Evolutionary conservation across 2,113 vertebrate genomes (phyloP), one percentile per base, ranked within the genome.

Genomic region (Pitta sordida): DNA sequence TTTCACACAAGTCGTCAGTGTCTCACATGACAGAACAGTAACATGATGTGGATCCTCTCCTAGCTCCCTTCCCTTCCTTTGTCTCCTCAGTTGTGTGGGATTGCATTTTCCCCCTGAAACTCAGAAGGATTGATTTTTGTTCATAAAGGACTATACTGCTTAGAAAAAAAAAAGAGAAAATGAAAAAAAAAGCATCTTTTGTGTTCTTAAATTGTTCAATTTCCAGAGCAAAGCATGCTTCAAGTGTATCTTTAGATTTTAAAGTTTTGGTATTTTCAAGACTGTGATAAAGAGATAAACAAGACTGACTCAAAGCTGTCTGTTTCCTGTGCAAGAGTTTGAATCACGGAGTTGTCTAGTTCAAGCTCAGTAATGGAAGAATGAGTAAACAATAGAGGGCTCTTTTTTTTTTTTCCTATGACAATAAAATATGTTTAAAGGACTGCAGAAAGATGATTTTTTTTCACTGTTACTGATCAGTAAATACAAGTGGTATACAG

Each of bases 321-420:
- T 91, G 48, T 90, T 96, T 96, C 95, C 95, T 95, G 84, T 94
- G 41, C 80, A 20, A 68, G 41, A 63, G n/a, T 67, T 86, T 95
- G 93, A 91, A 60, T 86, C 79, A 81, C 30, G 1, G 3, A 60
- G 17, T 83, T 94, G 69, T 64, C 73, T 90, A 70, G 27, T 83
- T 95, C 29, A 77, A 77, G 62, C 75, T 87, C 55, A 80, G 34
- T 82, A 48, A 24, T 94, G 53, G 41, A 77, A 85, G 24, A 49
- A 52, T 73, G 36, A 85, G 32, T 80, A 91, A 93, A 85, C 64
- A 92, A 21, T 68, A 87, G 18, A 27, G 80, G 52, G 0, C 52
- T 69, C 53, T 88, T 86, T 23, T 22, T 64, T 69, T 77, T 83
- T n/a, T 37, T 71, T 43, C 44, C 21, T 29, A 6, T 67, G 56